Evolutionary conservation across 2,797 vertebrate species (phyloP).

Genomic region (Gambusia yucatana): DNA sequence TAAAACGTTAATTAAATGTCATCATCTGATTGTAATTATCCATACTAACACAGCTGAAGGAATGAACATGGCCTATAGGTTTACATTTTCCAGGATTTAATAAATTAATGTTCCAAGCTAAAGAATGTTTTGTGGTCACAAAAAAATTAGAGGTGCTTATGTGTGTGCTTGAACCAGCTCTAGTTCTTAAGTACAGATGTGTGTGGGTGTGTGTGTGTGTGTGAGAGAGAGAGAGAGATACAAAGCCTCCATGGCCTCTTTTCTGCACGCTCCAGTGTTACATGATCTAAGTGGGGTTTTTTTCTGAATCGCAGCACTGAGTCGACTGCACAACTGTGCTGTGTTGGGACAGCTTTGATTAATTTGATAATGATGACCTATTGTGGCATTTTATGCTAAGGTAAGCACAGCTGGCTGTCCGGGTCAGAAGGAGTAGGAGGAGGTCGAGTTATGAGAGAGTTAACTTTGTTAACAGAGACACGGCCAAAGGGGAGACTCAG

Average conservation of each 20-base stretch:
- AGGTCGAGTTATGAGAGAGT: constrained; percentile 69
- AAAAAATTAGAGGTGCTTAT: background rate
- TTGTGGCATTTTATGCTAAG: constrained; percentile 77
- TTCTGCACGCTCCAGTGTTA: constrained; percentile 62
- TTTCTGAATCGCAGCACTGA: constrained; percentile 26
- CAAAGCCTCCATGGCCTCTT: constrained; percentile 36
- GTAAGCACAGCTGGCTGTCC: constrained; percentile 81
- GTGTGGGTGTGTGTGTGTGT: constrained; percentile 7
- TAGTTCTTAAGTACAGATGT: constrained; percentile 39
- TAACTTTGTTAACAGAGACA: constrained; percentile 82
- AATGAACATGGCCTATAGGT: background rate
- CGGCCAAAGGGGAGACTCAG: constrained; percentile 53
- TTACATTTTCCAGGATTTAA: background rate
- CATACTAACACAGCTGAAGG: background rate
- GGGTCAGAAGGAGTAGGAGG: constrained; percentile 66
- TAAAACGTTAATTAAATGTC: background rate
- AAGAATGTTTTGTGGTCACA: background rate
- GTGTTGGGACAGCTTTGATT: constrained; percentile 76
- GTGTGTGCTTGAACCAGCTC: constrained; percentile 1
- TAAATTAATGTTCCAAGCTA: background rate
- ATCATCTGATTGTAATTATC: background rate
- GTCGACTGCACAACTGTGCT: constrained; percentile 45
- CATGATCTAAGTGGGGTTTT: constrained; percentile 45
- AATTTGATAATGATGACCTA: constrained; percentile 86
- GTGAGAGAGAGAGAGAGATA: background rate